Base-by-base conservation (phyloP, 2,113 vertebrate genomes). In the Phyllopteryx taeniolatus region DNA sequence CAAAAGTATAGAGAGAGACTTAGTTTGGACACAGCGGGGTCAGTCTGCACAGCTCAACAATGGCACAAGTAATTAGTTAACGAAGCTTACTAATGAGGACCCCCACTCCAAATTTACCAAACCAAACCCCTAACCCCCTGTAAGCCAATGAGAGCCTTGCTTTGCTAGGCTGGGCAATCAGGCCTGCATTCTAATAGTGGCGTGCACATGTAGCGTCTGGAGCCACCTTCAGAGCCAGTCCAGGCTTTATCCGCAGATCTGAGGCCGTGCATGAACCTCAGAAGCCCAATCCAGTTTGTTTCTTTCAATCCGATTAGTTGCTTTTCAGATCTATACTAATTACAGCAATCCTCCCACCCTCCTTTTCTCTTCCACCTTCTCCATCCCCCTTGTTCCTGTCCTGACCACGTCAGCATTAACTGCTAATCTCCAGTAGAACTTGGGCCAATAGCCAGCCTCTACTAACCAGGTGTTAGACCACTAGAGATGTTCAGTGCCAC, bases 261-360 rank as follows among this genome's bases (percentile, higher is more conserved):
- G 79, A 82, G 72, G 75, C 69, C 64, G 9, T 8, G 69, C 71
- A 74, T 59, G 79, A 78, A 74, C 86, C 83, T 85, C 79, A 57
- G 79, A 88, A 85, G 83, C 75, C 66, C 86, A 90, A 91, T 91
- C 89, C 88, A 87, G 89, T 93, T 92, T 89, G 88, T 85, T 88
- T 88, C 82, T 81, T 84, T 85, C 88, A 92, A 93, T 93, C 90
- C 89, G 85, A 93, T 93, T 91, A 92, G 87, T 80, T 88, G 87
- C 85, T 87, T 87, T 89, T 85, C 84, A 88, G 90, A 93, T 92
- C 91, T 83, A 90, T 89, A 90, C 87, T 92, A 90, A 92, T 91
- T 90, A 91, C 86, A 85, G 87, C 76, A 72, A 70, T 68, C 62
- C 63, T 53, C 51, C 53, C 68, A 63, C 74, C 66, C 72, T 51